A percentile compares a stretch with the other conserved stretches of the same genome.
Evolutionary conservation across 2,797 vertebrate genomes (phyloP).

Genomic region (Rhabdomys pumilio): DNA sequence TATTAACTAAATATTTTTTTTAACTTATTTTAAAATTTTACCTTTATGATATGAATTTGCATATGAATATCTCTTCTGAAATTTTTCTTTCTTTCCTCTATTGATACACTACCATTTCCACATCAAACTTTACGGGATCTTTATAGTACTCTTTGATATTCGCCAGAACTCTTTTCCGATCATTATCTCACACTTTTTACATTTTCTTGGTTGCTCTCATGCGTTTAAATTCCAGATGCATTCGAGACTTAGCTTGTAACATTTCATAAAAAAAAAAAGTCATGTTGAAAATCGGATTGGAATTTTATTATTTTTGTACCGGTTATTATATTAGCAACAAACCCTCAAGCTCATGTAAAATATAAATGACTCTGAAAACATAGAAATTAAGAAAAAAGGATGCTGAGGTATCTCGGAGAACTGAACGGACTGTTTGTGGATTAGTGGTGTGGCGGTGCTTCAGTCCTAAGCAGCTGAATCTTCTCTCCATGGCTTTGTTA

Average conservation of each 20-base stretch:
- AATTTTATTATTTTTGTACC: slow-evolving; percentile 45
- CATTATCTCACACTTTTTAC: neutral
- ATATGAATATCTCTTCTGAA: neutral
- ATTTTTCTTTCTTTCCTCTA: neutral
- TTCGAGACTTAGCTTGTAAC: slow-evolving; percentile 15
- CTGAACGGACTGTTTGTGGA: neutral
- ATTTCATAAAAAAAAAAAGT: slow-evolving; percentile 34
- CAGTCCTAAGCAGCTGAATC: neutral
- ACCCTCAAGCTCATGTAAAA: neutral
- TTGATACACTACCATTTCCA: neutral
- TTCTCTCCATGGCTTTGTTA: neutral
- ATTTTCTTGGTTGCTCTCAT: slow-evolving; percentile 31
- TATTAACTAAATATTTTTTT: neutral
- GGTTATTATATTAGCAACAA: slow-evolving; percentile 28
- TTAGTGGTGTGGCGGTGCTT: neutral
- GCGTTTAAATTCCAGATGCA: slow-evolving; percentile 31
- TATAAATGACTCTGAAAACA: neutral
- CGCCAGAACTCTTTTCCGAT: neutral
- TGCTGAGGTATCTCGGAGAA: neutral
- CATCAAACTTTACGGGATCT: neutral
- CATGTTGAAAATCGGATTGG: slow-evolving; percentile 8
- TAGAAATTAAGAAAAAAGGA: neutral
- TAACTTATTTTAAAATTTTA: neutral
- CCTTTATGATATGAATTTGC: slow-evolving; percentile 27
- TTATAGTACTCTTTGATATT: neutral